Base-by-base conservation (phyloP, 1,140 invertebrate genomes). In the Oreohelix idahoensis region DNA sequence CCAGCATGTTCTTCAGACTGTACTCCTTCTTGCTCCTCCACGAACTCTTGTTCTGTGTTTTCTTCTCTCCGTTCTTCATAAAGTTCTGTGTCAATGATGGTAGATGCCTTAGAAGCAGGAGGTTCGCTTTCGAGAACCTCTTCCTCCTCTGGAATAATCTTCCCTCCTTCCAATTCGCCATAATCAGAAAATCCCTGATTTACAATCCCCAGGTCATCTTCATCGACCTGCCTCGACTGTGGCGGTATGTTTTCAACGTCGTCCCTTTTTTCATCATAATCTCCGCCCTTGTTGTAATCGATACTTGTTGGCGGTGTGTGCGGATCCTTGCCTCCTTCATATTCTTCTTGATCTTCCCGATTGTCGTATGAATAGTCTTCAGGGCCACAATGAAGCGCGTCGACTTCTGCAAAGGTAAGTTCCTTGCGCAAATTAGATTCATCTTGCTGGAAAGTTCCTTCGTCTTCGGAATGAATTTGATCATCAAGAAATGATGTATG, bases 111-210 rank as follows among this genome's bases (percentile, higher is more conserved):
- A 39, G 71, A 10, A 39, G 10, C 11, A 23, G 38, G 17, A 26
- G 71, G 4, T 36, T 74, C 71, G 26, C 42, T 74, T 23, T 42
- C 71, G 1, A 42, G 8, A 74, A 42, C 2, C n/a, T 74, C 71
- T 17, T 63, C 49, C 17, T 79, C 77, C 42, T 39, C n/a, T 1
- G n/a, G 4, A 15, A 79, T 66, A 1, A 29, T 53, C 42, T 26
- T 53, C 35, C 53, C 45, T 29, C 32, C 49, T 11, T 79, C 77
- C 0, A 23, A 10, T 17, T 79, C 77, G 0, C 29, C 77, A 36
- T 79, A 53, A n/a, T 79, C 77, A 17, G 74, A 76, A 32, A 76
- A 76, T 35, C 15, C 74, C 29, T 76, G 74, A 32, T 76, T 76
- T 2, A 76, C 74, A 51, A 76, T 76, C 17, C 77, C 58, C 39